Evolutionary conservation across 2,888 invertebrate genomes (phyloP).

Genomic region (Psylliodes chrysocephalus): DNA sequence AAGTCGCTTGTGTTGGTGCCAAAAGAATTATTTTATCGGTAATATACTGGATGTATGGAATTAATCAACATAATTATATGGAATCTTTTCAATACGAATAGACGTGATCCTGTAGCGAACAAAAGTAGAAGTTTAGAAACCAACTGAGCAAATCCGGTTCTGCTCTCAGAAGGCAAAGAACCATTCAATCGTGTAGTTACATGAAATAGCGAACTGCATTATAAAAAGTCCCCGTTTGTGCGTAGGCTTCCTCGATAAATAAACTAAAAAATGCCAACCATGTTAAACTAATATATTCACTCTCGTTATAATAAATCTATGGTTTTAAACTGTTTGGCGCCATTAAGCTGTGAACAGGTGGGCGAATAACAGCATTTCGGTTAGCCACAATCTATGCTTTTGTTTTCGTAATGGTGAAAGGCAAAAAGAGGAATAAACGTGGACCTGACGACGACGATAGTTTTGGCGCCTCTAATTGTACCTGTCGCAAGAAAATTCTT

Average conservation of each 20-base stretch:
- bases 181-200: slow-evolving; percentile 2
- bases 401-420: slow-evolving; percentile 40
- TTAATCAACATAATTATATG: no score
- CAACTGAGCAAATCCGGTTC: not conserved
- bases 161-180: not conserved
- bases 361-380: slow-evolving; percentile 44
- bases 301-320: slow-evolving; percentile 43
- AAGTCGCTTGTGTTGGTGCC: no score
- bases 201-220: not conserved
- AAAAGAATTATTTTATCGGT: no score
- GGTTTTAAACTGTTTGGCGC: slow-evolving; percentile 42
- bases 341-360: slow-evolving; percentile 41
- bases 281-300: slow-evolving; percentile 44
- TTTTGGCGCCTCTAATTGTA: slow-evolving; percentile 50
- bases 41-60: no score
- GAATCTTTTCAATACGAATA: no score
- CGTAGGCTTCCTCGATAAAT: slow-evolving; percentile 41
- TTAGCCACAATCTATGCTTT: slow-evolving; percentile 32
- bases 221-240: slow-evolving; percentile 12
- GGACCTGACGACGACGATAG: slow-evolving; percentile 34
- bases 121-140: no score
- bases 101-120: no score
- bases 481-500: slow-evolving; percentile 34
- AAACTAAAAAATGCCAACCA: slow-evolving; percentile 22
- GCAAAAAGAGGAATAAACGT: slow-evolving; percentile 27